A percentile compares a stretch with the other conserved stretches of the same genome.
Evolutionary conservation across 2,113 vertebrate genomes (phyloP).

Genomic region (Macrotus californicus): DNA sequence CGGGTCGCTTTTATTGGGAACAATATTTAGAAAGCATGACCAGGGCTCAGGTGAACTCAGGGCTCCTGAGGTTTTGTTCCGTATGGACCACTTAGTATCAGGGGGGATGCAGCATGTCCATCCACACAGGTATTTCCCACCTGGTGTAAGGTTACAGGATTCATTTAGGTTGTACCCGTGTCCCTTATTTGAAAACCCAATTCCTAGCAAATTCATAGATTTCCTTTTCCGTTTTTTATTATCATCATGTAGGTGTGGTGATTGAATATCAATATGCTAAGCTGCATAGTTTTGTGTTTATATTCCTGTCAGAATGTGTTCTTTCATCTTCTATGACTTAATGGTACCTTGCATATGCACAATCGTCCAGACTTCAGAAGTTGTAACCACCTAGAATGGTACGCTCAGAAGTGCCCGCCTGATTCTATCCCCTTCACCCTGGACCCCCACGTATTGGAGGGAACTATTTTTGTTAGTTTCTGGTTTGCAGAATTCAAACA

Average conservation of each 20-base stretch:
- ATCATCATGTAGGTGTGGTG: too few species aligned
- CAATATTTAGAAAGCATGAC: too few species aligned
- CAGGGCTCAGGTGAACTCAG: neutral
- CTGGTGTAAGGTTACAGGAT: too few species aligned
- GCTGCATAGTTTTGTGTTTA: too few species aligned
- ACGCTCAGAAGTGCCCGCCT: neutral
- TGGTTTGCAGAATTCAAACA: neutral
- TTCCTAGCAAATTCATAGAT: neutral
- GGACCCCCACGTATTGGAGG: accelerated
- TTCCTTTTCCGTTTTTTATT: too few species aligned
- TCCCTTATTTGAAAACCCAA: neutral
- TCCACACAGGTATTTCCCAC: neutral
- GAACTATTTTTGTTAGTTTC: neutral
- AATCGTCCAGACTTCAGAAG: neutral
- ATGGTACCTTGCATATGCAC: neutral
- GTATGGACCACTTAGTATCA: neutral
- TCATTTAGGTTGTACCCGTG: too few species aligned
- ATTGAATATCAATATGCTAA: too few species aligned
- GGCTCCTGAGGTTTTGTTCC: neutral
- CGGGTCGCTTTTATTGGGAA: too few species aligned
- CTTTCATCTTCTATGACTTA: neutral
- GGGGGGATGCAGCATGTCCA: neutral
- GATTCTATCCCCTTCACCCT: too few species aligned
- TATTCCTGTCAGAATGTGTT: neutral
- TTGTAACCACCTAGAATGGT: neutral